phyloP scores from a whole-genome alignment of 2,888 invertebrate species.

The Agonopterix subpropinquella region DNA sequence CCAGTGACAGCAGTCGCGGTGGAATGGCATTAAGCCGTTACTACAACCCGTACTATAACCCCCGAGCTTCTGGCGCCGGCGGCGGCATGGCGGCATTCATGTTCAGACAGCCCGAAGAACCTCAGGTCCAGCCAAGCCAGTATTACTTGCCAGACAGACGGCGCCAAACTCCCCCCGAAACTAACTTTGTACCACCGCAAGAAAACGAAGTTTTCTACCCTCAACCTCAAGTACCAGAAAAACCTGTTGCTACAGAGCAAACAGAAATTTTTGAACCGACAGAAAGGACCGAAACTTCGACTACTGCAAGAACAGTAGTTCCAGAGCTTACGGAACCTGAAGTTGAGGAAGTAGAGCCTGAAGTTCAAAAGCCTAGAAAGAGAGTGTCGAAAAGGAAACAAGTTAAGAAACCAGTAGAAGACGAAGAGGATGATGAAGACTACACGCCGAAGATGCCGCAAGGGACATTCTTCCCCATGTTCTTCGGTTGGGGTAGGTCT shows the following conservation, averaged over 20 bases:
- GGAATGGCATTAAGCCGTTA: conserved; percentile 62
- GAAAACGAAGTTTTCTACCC: conserved; percentile 58
- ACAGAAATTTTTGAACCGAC: conserved; percentile 49
- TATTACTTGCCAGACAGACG: conserved; percentile 61
- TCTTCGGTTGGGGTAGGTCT: conserved; percentile 70
- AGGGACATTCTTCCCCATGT: conserved; percentile 81
- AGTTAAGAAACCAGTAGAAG: conserved; percentile 50
- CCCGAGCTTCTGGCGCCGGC: conserved; percentile 22
- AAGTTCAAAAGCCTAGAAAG: conserved; percentile 38
- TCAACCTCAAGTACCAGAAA: conserved; percentile 25
- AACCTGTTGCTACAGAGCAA: conserved; percentile 41
- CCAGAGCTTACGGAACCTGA: conserved; percentile 57
- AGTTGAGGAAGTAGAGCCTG: conserved; percentile 47
- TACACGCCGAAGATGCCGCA: conserved; percentile 59
- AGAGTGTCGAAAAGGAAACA: conserved; percentile 57
- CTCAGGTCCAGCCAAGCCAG: conserved; percentile 39
- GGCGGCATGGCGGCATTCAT: conserved; percentile 63
- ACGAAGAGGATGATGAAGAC: conserved; percentile 68
- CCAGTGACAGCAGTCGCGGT: conserved; percentile 49
- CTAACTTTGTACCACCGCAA: conserved; percentile 45
- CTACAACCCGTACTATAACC: conserved; percentile 62
- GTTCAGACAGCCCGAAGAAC: conserved; percentile 48
- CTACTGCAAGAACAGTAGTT: conserved; percentile 39
- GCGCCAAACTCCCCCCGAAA: conserved; percentile 50
- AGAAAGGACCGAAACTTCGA: conserved; percentile 44